Evolutionary conservation across 2,797 vertebrate species (phyloP), one percentile per base, ranked within the genome.

Genomic region (Schizothorax lantsangensis): DNA sequence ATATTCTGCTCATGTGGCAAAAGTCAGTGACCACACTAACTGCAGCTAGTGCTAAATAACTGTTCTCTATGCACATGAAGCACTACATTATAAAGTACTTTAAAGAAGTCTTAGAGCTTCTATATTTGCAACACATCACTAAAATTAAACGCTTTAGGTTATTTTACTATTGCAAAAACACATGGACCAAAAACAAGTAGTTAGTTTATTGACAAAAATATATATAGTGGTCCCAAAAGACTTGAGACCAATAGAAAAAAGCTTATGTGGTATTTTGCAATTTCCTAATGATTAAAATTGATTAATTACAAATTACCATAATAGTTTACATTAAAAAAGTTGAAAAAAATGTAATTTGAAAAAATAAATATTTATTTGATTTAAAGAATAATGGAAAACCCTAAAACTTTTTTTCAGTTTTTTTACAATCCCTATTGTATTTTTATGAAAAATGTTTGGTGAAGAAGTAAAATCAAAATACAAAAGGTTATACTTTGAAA

Each of bases 1-100:
- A 78, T 81, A 74, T 26, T 86, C 47, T 78, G 57, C 66, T 68
- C 17, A 82, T 78, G 81, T 88, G 86, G 66, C 71, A 86, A 57
- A 89, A 73, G 59, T 84, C 54, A 73, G 64, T 74, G 80, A 49
- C 82, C 68, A 81, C 74, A 54, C 73, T 77, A 36, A 30, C 2
- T 69, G 59, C 21, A 87, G 23, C 49, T 36, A 43, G 84, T 36
- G 40, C 59, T 54, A 57, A 49, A 79, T 59, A 79, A 83, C 14
- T n/a, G 57, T 45, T 54, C 17, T 47, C 73, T 33, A 71, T 49
- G 26, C 59, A 68, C 43, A 57, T 36, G 26, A 62, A 78, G 30
- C 21, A 19, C 19, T 23, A 36, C 40, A 33, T 4, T 57, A n/a
- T 17, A 57, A 72, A 45, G 57, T 26, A 54, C 45, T 26, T 21